Conservation (phyloP, 2,113 vertebrate species). For the Oncorhynchus gorbuscha region DNA sequence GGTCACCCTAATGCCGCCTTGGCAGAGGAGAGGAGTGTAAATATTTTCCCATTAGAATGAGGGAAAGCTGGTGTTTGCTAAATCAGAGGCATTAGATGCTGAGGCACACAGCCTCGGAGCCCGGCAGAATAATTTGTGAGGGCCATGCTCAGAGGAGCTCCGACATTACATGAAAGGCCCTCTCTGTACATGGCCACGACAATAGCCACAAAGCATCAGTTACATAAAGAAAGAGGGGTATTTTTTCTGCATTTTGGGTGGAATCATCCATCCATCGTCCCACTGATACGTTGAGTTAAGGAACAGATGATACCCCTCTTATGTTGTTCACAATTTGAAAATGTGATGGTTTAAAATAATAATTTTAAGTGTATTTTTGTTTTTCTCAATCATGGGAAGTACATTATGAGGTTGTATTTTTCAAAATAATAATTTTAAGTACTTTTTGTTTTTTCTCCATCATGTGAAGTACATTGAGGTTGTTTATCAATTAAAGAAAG, state of each 20-base stretch:
- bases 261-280: constrained; percentile 36
- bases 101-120: constrained; percentile 51
- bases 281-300: constrained; percentile 31
- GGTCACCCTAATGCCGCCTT: constrained; percentile 62
- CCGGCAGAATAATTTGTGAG: constrained; percentile 59
- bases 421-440: neutral
- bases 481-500: neutral
- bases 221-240: constrained; percentile 48
- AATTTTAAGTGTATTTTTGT: constrained; percentile 34
- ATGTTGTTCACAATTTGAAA: constrained; percentile 16
- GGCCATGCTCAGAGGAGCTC: constrained; percentile 48
- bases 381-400: constrained; percentile 1
- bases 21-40: constrained; percentile 58
- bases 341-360: neutral
- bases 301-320: constrained; percentile 32
- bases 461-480: constrained; percentile 12
- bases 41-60: constrained; percentile 69
- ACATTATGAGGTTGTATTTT: constrained; percentile 12
- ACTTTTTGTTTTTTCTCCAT: constrained; percentile 10
- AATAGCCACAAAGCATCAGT: constrained; percentile 26
- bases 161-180: constrained; percentile 20
- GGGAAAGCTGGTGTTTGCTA: constrained; percentile 65
- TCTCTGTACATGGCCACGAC: constrained; percentile 6
- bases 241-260: constrained; percentile 40
- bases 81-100: constrained; percentile 72